Base-by-base conservation (phyloP, 2,888 invertebrate species). In the Elysia crispata region DNA sequence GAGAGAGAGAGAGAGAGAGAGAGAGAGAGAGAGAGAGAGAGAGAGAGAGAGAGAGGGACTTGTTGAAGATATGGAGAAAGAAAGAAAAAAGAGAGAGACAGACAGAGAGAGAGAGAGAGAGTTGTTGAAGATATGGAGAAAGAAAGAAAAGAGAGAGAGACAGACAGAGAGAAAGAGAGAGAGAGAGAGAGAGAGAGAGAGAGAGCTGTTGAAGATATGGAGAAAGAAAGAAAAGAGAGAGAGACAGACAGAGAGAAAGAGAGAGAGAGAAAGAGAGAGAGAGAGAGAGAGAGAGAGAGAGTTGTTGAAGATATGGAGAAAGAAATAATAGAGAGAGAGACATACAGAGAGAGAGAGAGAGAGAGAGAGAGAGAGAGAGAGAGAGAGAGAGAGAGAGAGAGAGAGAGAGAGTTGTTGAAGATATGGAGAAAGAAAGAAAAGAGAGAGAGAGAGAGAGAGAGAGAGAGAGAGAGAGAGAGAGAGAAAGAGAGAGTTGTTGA, bases 21-120 rank as follows among this genome's bases (percentile, higher is more conserved):
- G 41, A 70, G 33, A 70, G 54, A 77, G 57, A 69, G 54, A 77
- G 57, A 54, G 33, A 66, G 30, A 64, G 30, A 41, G 49, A 76
- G 25, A 76, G 33, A 66, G 23, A 64, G 64, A 49, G 33, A 41
- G 64, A 49, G 31, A 66, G 64, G 41, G 25, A 76, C 31, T 20
- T 31, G 41, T 28, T 13, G 28, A 28, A 23, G 60, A 60, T 20
- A 30, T 60, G 41, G 25, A n/a, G 6, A 62, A 25, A 11, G 41
- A 11, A 13, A 30, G 62, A 23, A 62, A 41, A 28, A 18, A 49
- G 50, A 25, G 49, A 66, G 64, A 67, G 69, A 23, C 18, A 15
- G 41, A 33, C 20, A 50, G 54, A 54, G 13, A 49, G 49, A 49
- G 28, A 64, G 30, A 62, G 41, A 64, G 33, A 31, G 25, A 57